Evolutionary conservation across 2,888 invertebrate genomes (phyloP).

Genomic region (Spicauda simplicius): DNA sequence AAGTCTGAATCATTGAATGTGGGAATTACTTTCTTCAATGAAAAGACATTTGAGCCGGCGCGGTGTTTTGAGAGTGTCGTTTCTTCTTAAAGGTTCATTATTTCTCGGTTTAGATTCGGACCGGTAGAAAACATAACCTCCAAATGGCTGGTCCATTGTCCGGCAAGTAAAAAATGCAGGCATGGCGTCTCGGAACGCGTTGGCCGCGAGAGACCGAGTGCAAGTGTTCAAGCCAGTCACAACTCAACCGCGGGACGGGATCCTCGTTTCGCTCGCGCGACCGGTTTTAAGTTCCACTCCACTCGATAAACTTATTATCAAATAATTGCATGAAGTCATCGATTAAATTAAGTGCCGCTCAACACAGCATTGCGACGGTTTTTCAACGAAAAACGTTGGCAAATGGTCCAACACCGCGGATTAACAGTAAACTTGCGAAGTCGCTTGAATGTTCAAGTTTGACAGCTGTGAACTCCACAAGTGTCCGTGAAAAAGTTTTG

Average conservation of each 20-base stretch:
- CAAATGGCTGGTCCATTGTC: slow-evolving; percentile 67
- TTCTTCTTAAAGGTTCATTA: slow-evolving; percentile 2
- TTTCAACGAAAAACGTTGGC: slow-evolving; percentile 32
- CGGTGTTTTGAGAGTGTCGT: neutral
- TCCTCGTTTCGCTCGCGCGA: slow-evolving; percentile 58
- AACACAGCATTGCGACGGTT: slow-evolving; percentile 37
- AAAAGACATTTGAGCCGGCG: neutral
- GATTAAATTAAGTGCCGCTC: slow-evolving; percentile 68
- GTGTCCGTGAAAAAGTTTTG: slow-evolving; percentile 79
- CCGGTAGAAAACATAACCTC: slow-evolving; percentile 74
- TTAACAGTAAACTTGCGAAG: slow-evolving; percentile 48
- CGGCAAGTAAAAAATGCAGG: slow-evolving; percentile 75
- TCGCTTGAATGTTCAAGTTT: slow-evolving; percentile 57
- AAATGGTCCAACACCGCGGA: slow-evolving; percentile 42
- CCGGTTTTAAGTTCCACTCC: slow-evolving; percentile 46
- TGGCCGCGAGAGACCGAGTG: slow-evolving; percentile 38
- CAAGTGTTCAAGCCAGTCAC: slow-evolving; percentile 59
- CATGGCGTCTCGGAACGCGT: slow-evolving; percentile 50
- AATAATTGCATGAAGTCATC: slow-evolving; percentile 81
- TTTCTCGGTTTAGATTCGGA: slow-evolving; percentile 38
- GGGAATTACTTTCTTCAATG: neutral
- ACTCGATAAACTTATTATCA: slow-evolving; percentile 78
- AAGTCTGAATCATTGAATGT: neutral
- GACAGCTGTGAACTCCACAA: slow-evolving; percentile 69
- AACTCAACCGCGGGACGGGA: slow-evolving; percentile 58